Evolutionary conservation across 2,888 invertebrate genomes (phyloP), one percentile per base, ranked within the genome.

Genomic region (Hecatera dysodea): DNA sequence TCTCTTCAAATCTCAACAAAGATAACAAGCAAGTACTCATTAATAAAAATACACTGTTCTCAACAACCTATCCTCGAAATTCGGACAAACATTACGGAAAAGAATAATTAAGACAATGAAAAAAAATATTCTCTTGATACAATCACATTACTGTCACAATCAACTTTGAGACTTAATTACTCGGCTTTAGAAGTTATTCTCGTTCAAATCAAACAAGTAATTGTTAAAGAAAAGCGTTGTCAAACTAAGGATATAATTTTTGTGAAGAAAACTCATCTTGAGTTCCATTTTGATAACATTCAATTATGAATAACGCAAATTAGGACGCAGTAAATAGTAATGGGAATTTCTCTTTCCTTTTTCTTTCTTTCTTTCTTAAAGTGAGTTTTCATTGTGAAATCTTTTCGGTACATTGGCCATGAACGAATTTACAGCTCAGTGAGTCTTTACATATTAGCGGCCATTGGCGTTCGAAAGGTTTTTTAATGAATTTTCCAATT

Each of bases 281-380:
- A 90, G 86, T 89, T 89, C 55, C 87, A 85, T 91, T 90, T 88
- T 89, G 90, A 92, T 90, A 92, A 89, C 88, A 90, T 92, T 91
- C 90, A 92, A 92, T 92, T 92, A 92, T 87, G 86, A 89, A 88
- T 88, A 88, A 90, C 88, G 84, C 89, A 89, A 91, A 90, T 91
- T 90, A 91, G 88, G 86, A 81, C 81, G 73, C 68, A 56, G 74
- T 79, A 75, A 77, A 73, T 83, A 85, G 80, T 86, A 83, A 85
- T 80, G 76, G 79, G 56, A 62, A 39, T 73, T 75, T 81, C 75
- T 84, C 72, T 53, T 75, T 62, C 72, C 12, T 63, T 60, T 52
- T 80, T 83, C 66, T 57, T 69, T 74, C 67, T 33, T 75, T 72
- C 68, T 48, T 78, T 78, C 62, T 61, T 71, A 79, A 80, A 81